Conservation (phyloP, 2,797 vertebrate genomes). For the Distichodus sexfasciatus region DNA sequence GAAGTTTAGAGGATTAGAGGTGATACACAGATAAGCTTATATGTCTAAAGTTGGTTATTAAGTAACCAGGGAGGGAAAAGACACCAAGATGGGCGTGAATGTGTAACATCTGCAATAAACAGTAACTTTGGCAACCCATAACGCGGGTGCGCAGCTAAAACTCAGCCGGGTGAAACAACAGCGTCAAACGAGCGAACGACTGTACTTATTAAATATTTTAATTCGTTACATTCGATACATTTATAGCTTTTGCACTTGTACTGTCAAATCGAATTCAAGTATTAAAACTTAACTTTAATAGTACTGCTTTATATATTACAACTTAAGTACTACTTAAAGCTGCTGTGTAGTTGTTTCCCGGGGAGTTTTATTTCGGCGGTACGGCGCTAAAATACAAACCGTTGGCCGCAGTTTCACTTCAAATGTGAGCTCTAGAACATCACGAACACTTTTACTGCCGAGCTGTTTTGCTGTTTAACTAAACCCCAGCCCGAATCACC, state of each 20-base stretch:
- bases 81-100: not conserved
- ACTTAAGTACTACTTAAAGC: not conserved
- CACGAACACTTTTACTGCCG: too few species aligned
- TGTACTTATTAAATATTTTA: not conserved
- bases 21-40: too few species aligned
- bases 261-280: too few species aligned
- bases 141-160: conserved; percentile 24
- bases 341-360: conserved; percentile 16
- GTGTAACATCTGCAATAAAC: not conserved
- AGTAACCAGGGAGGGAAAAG: not conserved
- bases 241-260: not conserved
- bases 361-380: conserved; percentile 19
- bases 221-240: not conserved
- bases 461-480: too few species aligned
- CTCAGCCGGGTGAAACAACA: conserved; percentile 20
- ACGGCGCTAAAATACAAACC: conserved; percentile 52
- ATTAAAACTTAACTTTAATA: too few species aligned
- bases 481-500: too few species aligned
- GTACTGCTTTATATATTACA: too few species aligned
- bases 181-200: not conserved
- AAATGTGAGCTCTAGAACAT: too few species aligned
- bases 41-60: too few species aligned
- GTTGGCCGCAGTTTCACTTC: too few species aligned
- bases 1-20: too few species aligned
- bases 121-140: not conserved